Evolutionary conservation across 92 coral and sea anemone species (phyloP), one percentile per base, ranked within the genome.

Genomic region (Actinernus sp.): DNA sequence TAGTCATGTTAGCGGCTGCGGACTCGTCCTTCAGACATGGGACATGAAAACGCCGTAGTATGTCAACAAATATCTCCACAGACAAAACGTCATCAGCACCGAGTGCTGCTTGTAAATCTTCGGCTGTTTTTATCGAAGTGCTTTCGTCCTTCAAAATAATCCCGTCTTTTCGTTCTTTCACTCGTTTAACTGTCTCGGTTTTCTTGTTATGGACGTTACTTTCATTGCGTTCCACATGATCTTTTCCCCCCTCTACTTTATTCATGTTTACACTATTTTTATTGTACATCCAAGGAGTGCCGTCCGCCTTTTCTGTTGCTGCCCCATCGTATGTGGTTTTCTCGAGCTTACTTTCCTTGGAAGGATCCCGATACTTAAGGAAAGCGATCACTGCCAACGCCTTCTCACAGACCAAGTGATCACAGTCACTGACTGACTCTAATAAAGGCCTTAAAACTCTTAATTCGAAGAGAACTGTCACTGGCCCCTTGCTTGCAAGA

Each of bases 401-500:
- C 50, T 76, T 91, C 56, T 67, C 89, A 48, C 96, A 79, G 13
- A 95, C 99, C 55, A 85, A 66, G 58, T 64, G 65, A 58, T 95
- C 97, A 64, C 96, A 95, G 65, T 95, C 99, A 21, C 26, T 62
- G 5, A 92, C 36, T 0, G 95, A 97, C 22, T 82, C 82, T 4
- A 82, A 31, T 2, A 95, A 60, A 19, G 78, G 71, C 6, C 39
- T 36, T 16, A 74, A 49, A n/a, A 90, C 91, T 8, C 86, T 86
- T 21, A 82, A 31, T 17, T 60, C 39, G 34, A 37, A 59, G 60
- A 78, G 58, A 22, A 63, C 48, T 13, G 60, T 25, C 16, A 2
- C 28, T 9, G 6, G 1, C 26, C 20, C 5, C 23, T 10, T 43
- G 10, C 41, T 34, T 34, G 41, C 41, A 34, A 34, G 6, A 34